These are phyloP conservation scores for Troides aeacus DNA, from an alignment of 2,888 invertebrate genomes.

Conservation along the genomic window DNA sequence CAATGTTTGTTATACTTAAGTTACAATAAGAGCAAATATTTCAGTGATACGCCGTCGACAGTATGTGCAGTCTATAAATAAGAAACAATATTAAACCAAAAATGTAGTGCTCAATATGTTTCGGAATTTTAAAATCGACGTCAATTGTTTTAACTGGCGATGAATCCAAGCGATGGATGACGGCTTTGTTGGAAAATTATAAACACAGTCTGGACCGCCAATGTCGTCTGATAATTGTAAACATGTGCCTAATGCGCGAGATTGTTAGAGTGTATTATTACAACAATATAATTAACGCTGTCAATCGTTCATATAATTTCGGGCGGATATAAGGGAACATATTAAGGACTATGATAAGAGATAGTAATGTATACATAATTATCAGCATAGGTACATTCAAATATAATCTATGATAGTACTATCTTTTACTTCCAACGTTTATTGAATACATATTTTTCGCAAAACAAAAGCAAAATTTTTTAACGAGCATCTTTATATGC, in stretches of 20 bases:
- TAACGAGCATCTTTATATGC: too few species aligned
- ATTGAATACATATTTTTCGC: neutral
- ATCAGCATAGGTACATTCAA: neutral
- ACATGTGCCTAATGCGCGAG: conserved; percentile 29
- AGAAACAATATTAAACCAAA: conserved; percentile 17
- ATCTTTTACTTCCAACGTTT: neutral
- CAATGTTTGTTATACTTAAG: neutral
- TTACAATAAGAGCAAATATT: neutral
- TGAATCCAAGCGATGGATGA: conserved; percentile 31
- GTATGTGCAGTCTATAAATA: neutral
- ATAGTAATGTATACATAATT: neutral
- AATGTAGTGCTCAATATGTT: conserved; percentile 11
- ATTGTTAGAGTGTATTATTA: conserved; percentile 22
- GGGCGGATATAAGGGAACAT: neutral
- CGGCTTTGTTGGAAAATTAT: conserved; percentile 36
- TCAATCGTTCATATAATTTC: neutral
- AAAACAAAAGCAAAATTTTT: neutral
- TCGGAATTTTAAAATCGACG: conserved; percentile 24
- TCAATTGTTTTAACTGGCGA: conserved; percentile 31
- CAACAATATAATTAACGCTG: conserved; percentile 14
- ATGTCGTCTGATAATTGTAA: conserved; percentile 38
- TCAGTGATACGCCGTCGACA: neutral
- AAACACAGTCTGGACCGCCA: conserved; percentile 36
- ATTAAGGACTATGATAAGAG: neutral
- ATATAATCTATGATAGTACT: neutral